Conservation (phyloP, 2,113 vertebrate species). For the Dicerorhinus sumatrensis region DNA sequence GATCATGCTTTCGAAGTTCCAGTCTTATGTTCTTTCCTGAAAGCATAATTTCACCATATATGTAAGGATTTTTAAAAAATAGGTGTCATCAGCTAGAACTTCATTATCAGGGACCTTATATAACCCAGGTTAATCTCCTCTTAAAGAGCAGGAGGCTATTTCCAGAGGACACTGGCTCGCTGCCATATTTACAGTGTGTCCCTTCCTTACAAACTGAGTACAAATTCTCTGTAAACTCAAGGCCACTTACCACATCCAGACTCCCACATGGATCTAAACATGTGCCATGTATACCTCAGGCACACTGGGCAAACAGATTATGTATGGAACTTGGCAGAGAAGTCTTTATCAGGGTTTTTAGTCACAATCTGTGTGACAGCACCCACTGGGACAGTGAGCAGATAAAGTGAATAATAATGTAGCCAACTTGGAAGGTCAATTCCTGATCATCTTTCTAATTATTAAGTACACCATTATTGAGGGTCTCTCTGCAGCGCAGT, state of each 20-base stretch:
- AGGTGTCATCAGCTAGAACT: background rate
- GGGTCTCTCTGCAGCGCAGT: background rate
- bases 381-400: conserved; percentile 66
- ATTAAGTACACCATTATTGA: background rate
- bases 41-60: background rate
- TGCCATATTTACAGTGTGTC: background rate
- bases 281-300: conserved; percentile 37
- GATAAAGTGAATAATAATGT: conserved; percentile 62
- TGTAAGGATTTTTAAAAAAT: background rate
- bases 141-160: background rate
- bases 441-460: conserved; percentile 54
- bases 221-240: conserved; percentile 57
- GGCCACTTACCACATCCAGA: background rate
- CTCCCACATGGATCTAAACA: conserved; percentile 8
- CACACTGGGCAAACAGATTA: conserved; percentile 43
- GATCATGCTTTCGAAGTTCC: background rate
- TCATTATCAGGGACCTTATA: background rate
- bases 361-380: conserved; percentile 51
- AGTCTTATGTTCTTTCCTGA: background rate
- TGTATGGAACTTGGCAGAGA: conserved; percentile 62
- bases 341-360: conserved; percentile 27
- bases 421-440: conserved; percentile 65
- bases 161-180: background rate
- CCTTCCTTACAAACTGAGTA: background rate
- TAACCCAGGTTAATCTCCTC: background rate